Evolutionary conservation across 2,888 invertebrate species (phyloP).

Genomic region (Nomada flava): DNA sequence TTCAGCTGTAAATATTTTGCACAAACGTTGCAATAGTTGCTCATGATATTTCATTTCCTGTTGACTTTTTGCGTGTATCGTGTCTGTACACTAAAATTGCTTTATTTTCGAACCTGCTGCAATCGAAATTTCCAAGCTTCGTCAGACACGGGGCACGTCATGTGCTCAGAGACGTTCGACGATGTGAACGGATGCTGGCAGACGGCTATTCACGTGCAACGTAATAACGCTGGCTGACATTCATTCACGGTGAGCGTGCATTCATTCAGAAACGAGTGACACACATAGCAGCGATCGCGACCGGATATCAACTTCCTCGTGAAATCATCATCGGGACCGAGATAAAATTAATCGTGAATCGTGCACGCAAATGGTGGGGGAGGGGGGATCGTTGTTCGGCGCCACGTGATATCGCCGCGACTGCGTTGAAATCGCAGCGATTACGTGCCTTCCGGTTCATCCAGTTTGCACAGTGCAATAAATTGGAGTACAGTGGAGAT

Average conservation of each 20-base stretch:
- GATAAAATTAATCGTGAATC: slow-evolving; percentile 61
- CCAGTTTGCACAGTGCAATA: neutral
- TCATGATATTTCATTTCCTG: too few species aligned
- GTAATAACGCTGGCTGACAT: slow-evolving; percentile 34
- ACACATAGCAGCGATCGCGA: slow-evolving; percentile 21
- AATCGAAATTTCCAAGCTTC: too few species aligned
- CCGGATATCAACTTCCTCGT: slow-evolving; percentile 63
- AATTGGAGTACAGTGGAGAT: neutral
- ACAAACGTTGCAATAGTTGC: too few species aligned
- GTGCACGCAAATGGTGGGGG: neutral
- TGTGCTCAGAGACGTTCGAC: slow-evolving; percentile 22
- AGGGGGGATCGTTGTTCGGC: slow-evolving; percentile 9
- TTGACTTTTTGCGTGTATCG: too few species aligned
- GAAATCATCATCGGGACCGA: slow-evolving; percentile 55
- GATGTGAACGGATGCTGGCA: slow-evolving; percentile 11
- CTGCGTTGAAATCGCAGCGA: slow-evolving; percentile 27
- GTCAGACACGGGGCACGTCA: neutral
- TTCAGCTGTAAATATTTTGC: too few species aligned
- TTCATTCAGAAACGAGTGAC: slow-evolving; percentile 58
- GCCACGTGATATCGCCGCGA: slow-evolving; percentile 43
- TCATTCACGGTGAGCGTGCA: slow-evolving; percentile 54
- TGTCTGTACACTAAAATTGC: neutral
- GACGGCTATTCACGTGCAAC: slow-evolving; percentile 33
- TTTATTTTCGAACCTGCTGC: neutral
- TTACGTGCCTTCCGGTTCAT: slow-evolving; percentile 43